Base-by-base conservation (phyloP, 2,888 invertebrate species). In the Celastrina argiolus region DNA sequence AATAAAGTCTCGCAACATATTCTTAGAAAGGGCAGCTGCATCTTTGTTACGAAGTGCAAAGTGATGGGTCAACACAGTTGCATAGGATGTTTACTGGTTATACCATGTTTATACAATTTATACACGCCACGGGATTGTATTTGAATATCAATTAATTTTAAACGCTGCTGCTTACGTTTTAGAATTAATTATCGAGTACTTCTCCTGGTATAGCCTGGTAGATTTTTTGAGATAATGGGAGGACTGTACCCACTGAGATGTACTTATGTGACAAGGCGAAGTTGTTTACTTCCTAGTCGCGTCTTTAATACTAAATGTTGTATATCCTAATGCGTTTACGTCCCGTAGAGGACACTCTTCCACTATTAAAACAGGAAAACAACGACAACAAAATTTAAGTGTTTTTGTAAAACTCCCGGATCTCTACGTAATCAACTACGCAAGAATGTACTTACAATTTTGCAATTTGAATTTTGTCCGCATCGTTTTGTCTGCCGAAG, bases 401-500 rank as follows among this genome's bases (percentile, higher is more conserved):
- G 6, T 16, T 41, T 41, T 42, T 42, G 16, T 41, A 7, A 4
- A 4, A 2, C 2, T 42, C n/a, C 42, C 42, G 16, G 16, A 8
- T 31, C 31, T 31, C 31, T 75, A 14, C 5, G 39, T 14, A n/a
- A 39, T 18, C n/a, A 31, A 31, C 31, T 31, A 31, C 5, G 12
- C 1, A 6, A 22, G 16, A 42, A 7, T 36, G 0, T 82, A 96
- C 97, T 97, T 92, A 98, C 98, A 98, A 93, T 96, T 98, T 98
- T 85, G 98, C 97, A 92, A 98, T 98, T 92, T 98, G 97, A 82
- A 98, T 97, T 93, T 98, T 98, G 88, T 98, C 98, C 67, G 97
- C 97, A 86, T 98, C 97, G 81, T 97, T 97, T 83, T 97, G 97
- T 73, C 97, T 93, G 67, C 97, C 97, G 87, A 97, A 98, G 92